Evolutionary conservation across 2,113 vertebrate genomes (phyloP).

Genomic region (Rynchops niger): DNA sequence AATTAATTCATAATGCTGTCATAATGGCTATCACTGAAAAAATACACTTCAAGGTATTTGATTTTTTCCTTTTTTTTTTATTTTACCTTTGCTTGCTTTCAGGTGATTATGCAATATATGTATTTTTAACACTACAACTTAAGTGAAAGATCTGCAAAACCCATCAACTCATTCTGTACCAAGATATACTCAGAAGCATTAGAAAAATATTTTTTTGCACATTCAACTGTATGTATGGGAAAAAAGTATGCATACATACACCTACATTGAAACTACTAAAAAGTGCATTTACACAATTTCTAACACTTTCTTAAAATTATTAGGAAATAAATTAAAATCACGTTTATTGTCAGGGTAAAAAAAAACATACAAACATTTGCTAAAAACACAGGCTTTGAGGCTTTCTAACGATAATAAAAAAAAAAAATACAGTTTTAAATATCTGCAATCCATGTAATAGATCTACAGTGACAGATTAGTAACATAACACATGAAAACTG

Average conservation of each 20-base stretch:
- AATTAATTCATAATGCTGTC: background rate
- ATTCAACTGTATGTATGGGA: background rate
- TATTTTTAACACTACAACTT: background rate
- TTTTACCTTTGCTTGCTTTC: background rate
- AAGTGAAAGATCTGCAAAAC: background rate
- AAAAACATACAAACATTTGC: background rate
- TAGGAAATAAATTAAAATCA: background rate
- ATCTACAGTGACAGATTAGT: background rate
- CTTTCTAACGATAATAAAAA: background rate
- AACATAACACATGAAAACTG: background rate
- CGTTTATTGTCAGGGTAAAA: background rate
- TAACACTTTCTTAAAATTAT: background rate
- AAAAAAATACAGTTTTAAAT: background rate
- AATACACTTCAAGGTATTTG: background rate
- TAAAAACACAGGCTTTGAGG: background rate
- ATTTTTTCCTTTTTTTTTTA: background rate
- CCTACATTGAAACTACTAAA: background rate
- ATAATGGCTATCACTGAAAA: background rate
- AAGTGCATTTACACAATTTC: background rate
- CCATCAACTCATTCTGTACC: background rate
- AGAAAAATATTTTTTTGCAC: slow-evolving; percentile 32
- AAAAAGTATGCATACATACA: background rate
- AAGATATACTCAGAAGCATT: background rate
- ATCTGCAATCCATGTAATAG: background rate
- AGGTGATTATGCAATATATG: background rate